Evolutionary conservation across 2,888 invertebrate genomes (phyloP), one percentile per base, ranked within the genome.

Genomic region (Andrena marginata): DNA sequence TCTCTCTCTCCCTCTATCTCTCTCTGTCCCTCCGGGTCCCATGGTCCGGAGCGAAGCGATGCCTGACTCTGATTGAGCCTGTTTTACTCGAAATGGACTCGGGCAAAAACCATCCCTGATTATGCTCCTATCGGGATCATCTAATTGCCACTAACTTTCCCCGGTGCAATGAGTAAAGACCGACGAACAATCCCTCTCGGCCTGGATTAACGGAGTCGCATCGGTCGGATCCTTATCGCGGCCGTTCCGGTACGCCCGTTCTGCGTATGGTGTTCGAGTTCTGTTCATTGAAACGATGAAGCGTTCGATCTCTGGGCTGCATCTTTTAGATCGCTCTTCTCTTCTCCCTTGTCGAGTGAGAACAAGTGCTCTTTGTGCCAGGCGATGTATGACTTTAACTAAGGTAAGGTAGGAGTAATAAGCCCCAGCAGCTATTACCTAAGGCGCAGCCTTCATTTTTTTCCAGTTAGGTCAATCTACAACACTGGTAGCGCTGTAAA

Each of bases 71-170:
- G 92, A 92, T 92, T 89, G 90, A 90, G 89, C 85, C 90, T 91
- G 90, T 90, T 91, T 91, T 89, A 90, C 89, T 56, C 20, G 87
- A 80, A 86, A 67, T 82, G 85, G 82, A 84, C 81, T 80, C 48
- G 16, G 82, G 83, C 89, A 87, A 90, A 90, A 91, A 92, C 87
- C 87, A 82, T 77, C 86, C 83, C 87, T 90, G 91, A 92, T 92
- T 92, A 92, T 91, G 86, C 80, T 82, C 75, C 89, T 90, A 90
- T 91, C 89, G 59, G 59, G 70, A 13, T 16, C 82, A 67, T 81
- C 71, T 79, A 74, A 84, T 77, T 84, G 85, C 69, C 80, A 65
- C 71, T 77, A 77, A 85, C 79, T 84, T 80, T 77, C 56, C 70
- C 35, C 63, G 31, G 35, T 31, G 16, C 63, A 31, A 80, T 75